Evolutionary conservation across 1,140 invertebrate species (phyloP).

Genomic region (Hypsibius dujardini): DNA sequence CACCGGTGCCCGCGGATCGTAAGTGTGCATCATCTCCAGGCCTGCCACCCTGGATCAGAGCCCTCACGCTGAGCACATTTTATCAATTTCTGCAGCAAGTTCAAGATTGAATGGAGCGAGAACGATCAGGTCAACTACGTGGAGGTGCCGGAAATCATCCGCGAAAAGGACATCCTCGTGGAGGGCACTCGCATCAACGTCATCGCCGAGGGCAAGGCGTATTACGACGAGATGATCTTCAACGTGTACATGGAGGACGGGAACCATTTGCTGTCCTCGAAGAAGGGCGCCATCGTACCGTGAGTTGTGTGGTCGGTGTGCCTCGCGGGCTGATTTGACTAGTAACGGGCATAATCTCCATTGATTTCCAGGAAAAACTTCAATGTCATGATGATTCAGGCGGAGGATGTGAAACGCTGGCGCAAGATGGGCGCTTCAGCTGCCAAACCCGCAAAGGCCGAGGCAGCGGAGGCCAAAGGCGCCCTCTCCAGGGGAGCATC

Average conservation of each 20-base stretch:
- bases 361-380: slow-evolving; percentile 8
- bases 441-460: not conserved
- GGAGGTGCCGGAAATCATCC: not conserved
- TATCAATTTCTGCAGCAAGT: not conserved
- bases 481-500: not conserved
- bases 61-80: not conserved
- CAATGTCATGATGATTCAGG: slow-evolving; percentile 8
- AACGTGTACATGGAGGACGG: not conserved
- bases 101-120: not conserved
- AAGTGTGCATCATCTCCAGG: not conserved
- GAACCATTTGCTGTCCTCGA: not conserved
- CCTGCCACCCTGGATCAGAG: not conserved
- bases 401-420: not conserved
- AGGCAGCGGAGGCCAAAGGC: not conserved
- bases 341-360: not conserved
- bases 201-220: slow-evolving; percentile 5
- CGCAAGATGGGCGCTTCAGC: not conserved
- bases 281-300: not conserved
- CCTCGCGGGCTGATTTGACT: not conserved
- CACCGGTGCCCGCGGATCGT: not conserved
- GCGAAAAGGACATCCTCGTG: not conserved
- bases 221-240: slow-evolving; percentile 10
- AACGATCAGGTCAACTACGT: not conserved
- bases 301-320: not conserved
- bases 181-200: not conserved